Conservation (phyloP, 1,140 invertebrate genomes). For the Battus philenor region DNA sequence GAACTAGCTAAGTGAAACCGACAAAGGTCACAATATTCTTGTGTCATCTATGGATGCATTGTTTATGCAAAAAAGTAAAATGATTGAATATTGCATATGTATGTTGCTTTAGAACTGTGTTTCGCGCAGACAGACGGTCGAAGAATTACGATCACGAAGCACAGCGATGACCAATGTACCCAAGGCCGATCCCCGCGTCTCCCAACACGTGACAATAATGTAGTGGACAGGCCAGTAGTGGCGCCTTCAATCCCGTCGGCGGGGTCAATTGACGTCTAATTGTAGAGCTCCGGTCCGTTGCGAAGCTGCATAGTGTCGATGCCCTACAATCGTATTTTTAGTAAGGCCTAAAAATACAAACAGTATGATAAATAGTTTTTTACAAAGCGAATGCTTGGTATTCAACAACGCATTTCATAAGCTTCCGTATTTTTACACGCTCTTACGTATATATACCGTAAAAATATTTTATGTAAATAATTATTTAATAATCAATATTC, state of each 20-base stretch:
- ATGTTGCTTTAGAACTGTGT: too few species aligned
- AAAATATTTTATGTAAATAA: too few species aligned
- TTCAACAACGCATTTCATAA: neutral
- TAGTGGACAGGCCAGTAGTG: constrained; percentile 17
- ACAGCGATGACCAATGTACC: constrained; percentile 2
- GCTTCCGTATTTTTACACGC: too few species aligned
- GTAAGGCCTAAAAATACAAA: constrained; percentile 26
- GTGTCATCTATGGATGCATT: too few species aligned
- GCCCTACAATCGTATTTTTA: constrained; percentile 35
- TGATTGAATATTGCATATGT: too few species aligned
- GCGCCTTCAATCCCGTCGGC: constrained; percentile 33
- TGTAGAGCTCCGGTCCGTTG: constrained; percentile 33
- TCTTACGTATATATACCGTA: too few species aligned
- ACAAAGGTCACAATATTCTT: too few species aligned
- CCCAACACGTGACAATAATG: constrained; percentile 7
- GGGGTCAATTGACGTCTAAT: constrained; percentile 62
- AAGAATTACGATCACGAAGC: constrained; percentile 1
- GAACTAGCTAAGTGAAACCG: too few species aligned
- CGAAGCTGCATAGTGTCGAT: constrained; percentile 27
- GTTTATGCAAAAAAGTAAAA: too few species aligned
- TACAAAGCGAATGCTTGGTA: neutral
- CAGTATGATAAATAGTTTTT: constrained; percentile 19
- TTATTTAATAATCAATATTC: too few species aligned
- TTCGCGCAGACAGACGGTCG: too few species aligned
- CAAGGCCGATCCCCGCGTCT: neutral